Evolutionary conservation across 2,888 invertebrate genomes (phyloP).

Genomic region (Drosophila acutilabella): DNA sequence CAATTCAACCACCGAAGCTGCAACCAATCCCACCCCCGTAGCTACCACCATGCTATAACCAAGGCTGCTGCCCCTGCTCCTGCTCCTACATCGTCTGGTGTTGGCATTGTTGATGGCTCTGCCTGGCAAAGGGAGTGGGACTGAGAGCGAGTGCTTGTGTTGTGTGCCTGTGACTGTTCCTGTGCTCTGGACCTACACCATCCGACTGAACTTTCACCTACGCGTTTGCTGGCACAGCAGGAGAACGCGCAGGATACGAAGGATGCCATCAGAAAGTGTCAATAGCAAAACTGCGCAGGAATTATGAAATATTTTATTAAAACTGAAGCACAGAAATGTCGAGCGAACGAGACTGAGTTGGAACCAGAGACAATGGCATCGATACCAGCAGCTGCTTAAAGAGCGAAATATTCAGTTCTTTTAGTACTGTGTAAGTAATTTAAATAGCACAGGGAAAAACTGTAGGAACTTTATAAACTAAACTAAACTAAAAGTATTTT

Average conservation of each 20-base stretch:
- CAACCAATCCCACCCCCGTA: conserved; percentile 21
- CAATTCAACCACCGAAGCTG: conserved; percentile 71
- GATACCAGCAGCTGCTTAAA: conserved; percentile 1
- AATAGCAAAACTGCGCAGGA: conserved; percentile 76
- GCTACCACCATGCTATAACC: neutral
- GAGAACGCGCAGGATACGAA: conserved; percentile 41
- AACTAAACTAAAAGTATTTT: too few relatives aligned
- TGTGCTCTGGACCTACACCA: conserved; percentile 34
- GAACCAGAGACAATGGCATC: conserved; percentile 19
- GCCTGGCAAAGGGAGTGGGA: conserved; percentile 28
- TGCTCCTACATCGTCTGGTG: conserved; percentile 49
- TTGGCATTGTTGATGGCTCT: conserved; percentile 66
- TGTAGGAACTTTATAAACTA: too few relatives aligned
- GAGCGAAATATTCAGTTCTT: neutral
- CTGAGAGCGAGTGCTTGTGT: neutral
- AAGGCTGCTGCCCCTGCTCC: conserved; percentile 2
- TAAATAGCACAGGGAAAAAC: too few relatives aligned
- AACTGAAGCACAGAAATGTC: conserved; percentile 66
- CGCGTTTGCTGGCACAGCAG: conserved; percentile 73
- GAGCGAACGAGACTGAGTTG: neutral
- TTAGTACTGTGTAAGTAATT: neutral
- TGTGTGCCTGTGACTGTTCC: conserved; percentile 13
- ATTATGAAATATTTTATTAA: conserved; percentile 80
- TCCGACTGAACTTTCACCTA: conserved; percentile 69
- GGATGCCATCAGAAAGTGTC: conserved; percentile 76